Evolutionary conservation across 2,113 vertebrate species (phyloP).

Genomic region (Anarhynchus alexandrinus): DNA sequence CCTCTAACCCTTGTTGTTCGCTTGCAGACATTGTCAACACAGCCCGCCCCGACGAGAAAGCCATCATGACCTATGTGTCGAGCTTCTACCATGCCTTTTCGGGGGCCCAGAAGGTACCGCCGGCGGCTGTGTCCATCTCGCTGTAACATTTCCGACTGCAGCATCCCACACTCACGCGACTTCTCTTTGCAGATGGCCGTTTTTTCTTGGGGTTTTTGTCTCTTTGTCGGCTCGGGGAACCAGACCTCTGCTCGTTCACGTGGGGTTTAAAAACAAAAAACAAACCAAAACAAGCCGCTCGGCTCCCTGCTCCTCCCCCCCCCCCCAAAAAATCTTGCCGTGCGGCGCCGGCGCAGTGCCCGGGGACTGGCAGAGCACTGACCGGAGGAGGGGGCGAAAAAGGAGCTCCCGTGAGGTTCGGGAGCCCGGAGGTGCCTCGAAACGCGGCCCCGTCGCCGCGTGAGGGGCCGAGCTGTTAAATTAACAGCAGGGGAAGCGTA

Average conservation of each 20-base stretch:
- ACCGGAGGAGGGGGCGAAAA: fast-evolving
- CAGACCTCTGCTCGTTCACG: background rate
- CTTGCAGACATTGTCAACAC: constrained; percentile 96
- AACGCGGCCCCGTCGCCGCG: background rate
- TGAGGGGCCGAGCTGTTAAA: background rate
- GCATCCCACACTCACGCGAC: constrained; percentile 23
- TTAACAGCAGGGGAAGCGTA: background rate
- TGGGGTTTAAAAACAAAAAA: no score
- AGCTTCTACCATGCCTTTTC: constrained; percentile 99
- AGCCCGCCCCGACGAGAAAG: constrained; percentile 96
- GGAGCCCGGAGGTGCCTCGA: background rate
- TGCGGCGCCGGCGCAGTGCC: no score
- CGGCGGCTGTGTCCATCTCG: constrained; percentile 61
- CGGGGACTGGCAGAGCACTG: no score
- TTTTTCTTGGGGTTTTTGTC: background rate
- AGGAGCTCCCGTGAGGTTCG: no score
- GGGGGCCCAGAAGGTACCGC: constrained; percentile 97
- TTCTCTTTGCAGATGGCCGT: constrained; percentile 65
- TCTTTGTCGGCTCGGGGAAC: background rate
- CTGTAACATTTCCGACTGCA: constrained; percentile 33
- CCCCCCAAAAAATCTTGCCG: no score
- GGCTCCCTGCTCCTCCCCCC: no score
- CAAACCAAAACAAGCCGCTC: background rate
- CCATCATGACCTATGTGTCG: constrained; percentile 99
- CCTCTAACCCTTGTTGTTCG: constrained; percentile 60